These are phyloP conservation scores for Megastigmus dorsalis DNA, from an alignment of 2,888 invertebrate species.

Conservation along the genomic window DNA sequence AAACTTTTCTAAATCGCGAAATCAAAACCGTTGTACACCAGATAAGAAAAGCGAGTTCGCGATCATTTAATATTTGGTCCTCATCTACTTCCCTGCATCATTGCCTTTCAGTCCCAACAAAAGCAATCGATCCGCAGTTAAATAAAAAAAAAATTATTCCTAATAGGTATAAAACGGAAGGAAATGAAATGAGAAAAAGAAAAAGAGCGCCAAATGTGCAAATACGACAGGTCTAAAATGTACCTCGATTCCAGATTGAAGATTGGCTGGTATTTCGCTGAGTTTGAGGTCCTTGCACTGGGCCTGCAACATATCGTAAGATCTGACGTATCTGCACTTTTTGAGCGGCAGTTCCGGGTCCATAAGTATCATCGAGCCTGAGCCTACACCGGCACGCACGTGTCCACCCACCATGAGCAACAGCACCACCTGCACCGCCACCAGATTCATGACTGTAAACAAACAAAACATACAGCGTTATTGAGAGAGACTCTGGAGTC, in stretches of 20 bases:
- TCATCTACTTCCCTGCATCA: no score
- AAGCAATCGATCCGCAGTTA: no score
- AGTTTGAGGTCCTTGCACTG: conserved; percentile 76
- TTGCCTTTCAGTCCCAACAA: no score
- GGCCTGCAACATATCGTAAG: conserved; percentile 77
- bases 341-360: conserved; percentile 59
- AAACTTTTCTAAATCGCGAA: no score
- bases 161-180: no score
- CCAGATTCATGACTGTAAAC: conserved; percentile 54
- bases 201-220: no score
- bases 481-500: background rate
- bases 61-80: no score
- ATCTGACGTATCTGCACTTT: conserved; percentile 76
- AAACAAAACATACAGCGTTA: background rate
- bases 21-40: no score
- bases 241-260: conserved; percentile 78
- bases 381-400: conserved; percentile 52
- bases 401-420: conserved; percentile 24
- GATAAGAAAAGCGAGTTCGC: no score
- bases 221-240: no score
- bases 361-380: conserved; percentile 58
- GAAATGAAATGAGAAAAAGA: no score
- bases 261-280: conserved; percentile 74
- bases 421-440: conserved; percentile 37
- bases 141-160: no score